Evolutionary conservation across 2,888 invertebrate genomes (phyloP).

Genomic region (Dynastes hyllus): DNA sequence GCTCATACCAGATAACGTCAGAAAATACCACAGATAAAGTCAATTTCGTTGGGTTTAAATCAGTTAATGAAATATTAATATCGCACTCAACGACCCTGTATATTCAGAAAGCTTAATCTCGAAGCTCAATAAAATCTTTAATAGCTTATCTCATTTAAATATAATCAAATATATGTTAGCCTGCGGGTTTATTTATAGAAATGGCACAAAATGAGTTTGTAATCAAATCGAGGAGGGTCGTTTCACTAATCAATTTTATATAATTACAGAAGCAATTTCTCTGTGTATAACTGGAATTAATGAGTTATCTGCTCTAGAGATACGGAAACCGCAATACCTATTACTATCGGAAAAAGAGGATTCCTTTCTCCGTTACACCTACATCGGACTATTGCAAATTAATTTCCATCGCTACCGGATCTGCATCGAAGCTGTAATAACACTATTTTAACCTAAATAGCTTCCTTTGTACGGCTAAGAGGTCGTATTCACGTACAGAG

Average conservation of each 20-base stretch:
- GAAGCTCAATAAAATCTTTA: background rate
- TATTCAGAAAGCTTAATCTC: background rate
- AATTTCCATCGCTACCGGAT: constrained; percentile 7
- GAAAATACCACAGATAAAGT: too few relatives aligned
- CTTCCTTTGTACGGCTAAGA: too few relatives aligned
- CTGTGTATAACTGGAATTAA: constrained; percentile 37
- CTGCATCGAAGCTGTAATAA: background rate
- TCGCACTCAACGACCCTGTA: too few relatives aligned
- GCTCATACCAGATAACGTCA: too few relatives aligned
- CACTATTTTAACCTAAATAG: background rate
- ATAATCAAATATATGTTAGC: constrained; percentile 25
- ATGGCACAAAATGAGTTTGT: constrained; percentile 21
- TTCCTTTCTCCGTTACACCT: too few relatives aligned
- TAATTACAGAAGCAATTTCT: constrained; percentile 43
- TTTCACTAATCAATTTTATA: constrained; percentile 31
- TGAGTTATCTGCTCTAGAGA: background rate
- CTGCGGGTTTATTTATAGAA: constrained; percentile 25
- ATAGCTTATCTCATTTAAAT: constrained; percentile 11
- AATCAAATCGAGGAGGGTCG: constrained; percentile 34
- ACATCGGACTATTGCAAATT: background rate
- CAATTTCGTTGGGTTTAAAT: too few relatives aligned
- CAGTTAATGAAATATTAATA: too few relatives aligned
- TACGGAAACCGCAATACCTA: constrained; percentile 12
- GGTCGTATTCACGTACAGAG: too few relatives aligned
- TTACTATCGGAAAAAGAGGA: too few relatives aligned